Evolutionary conservation across 2,113 vertebrate genomes (phyloP).

Genomic region (Melanotaenia duboulayi): DNA sequence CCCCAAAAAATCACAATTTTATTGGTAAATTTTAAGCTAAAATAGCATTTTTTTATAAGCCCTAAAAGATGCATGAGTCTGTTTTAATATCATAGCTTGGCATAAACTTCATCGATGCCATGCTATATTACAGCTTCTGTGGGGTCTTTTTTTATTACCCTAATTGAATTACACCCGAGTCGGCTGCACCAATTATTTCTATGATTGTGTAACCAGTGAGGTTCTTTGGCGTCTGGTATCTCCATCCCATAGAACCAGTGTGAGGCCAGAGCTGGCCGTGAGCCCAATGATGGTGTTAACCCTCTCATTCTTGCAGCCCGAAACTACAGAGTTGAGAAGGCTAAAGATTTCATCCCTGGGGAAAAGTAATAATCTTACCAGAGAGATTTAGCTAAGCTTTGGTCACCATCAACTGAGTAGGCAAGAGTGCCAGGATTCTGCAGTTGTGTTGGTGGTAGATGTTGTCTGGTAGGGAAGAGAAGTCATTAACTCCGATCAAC

Average conservation of each 20-base stretch:
- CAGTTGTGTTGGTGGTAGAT: slow-evolving; percentile 26
- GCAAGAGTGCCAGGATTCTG: slow-evolving; percentile 34
- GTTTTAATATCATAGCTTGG: slow-evolving; percentile 1
- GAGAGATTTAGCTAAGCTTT: slow-evolving; percentile 46
- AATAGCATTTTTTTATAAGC: background rate
- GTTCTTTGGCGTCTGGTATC: slow-evolving; percentile 50
- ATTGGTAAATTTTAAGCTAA: too few relatives aligned
- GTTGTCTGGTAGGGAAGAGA: slow-evolving; percentile 14
- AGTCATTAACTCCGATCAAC: slow-evolving; percentile 41
- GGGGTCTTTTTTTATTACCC: slow-evolving; percentile 18
- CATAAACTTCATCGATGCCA: slow-evolving; percentile 11
- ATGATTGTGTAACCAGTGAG: slow-evolving; percentile 67
- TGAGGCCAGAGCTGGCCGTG: slow-evolving; percentile 45
- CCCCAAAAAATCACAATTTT: background rate
- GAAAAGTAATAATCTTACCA: slow-evolving; percentile 55
- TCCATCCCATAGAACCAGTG: slow-evolving; percentile 37
- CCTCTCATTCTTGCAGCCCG: slow-evolving; percentile 46
- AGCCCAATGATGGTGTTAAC: slow-evolving; percentile 50
- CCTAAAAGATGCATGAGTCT: background rate
- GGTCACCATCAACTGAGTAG: slow-evolving; percentile 29
- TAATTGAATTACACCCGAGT: slow-evolving; percentile 66
- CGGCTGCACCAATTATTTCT: slow-evolving; percentile 49
- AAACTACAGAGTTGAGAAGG: slow-evolving; percentile 42
- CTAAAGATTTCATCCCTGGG: slow-evolving; percentile 40
- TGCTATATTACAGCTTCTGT: slow-evolving; percentile 22